Percentiles rank a stretch among this genome's conserved stretches.
phyloP scores from a whole-genome alignment of 2,888 invertebrate genomes.

The Heteropelma amictum region DNA sequence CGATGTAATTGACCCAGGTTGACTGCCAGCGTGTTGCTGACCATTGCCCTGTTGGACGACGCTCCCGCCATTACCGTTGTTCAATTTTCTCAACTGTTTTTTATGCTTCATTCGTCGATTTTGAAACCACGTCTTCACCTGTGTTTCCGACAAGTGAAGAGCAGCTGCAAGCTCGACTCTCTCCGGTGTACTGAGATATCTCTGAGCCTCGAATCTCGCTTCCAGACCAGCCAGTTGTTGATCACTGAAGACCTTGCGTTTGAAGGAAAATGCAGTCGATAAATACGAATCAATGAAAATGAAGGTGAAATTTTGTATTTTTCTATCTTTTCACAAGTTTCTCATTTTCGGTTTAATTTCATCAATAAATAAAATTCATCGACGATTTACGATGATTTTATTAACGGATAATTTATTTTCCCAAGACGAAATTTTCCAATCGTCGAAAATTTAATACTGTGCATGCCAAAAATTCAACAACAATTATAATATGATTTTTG shows the following conservation, averaged over 20 bases:
- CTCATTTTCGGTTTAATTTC: too few relatives aligned
- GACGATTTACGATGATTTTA: too few relatives aligned
- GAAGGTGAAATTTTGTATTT: background rate
- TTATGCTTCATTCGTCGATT: constrained; percentile 98
- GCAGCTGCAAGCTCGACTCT: constrained; percentile 96
- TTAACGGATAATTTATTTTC: too few relatives aligned
- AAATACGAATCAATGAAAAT: background rate
- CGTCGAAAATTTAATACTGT: too few relatives aligned
- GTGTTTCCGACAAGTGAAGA: constrained; percentile 95
- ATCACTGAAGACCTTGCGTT: constrained; percentile 83
- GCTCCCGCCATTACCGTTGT: constrained; percentile 69
- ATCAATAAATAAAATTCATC: too few relatives aligned
- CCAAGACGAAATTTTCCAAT: too few relatives aligned
- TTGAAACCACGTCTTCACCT: constrained; percentile 99
- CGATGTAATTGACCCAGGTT: constrained; percentile 69
- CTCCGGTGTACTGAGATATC: constrained; percentile 97
- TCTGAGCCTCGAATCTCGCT: constrained; percentile 95
- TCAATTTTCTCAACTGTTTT: constrained; percentile 89
- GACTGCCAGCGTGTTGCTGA: constrained; percentile 66
- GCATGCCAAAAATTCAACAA: too few relatives aligned
- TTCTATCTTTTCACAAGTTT: too few relatives aligned
- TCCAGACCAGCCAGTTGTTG: constrained; percentile 91
- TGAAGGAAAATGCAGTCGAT: background rate
- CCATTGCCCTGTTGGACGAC: constrained; percentile 60
- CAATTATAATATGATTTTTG: too few relatives aligned